A percentile compares a stretch with the other conserved stretches of the same genome.
phyloP scores from a whole-genome alignment of 2,113 vertebrate species.

The Mellivora capensis region DNA sequence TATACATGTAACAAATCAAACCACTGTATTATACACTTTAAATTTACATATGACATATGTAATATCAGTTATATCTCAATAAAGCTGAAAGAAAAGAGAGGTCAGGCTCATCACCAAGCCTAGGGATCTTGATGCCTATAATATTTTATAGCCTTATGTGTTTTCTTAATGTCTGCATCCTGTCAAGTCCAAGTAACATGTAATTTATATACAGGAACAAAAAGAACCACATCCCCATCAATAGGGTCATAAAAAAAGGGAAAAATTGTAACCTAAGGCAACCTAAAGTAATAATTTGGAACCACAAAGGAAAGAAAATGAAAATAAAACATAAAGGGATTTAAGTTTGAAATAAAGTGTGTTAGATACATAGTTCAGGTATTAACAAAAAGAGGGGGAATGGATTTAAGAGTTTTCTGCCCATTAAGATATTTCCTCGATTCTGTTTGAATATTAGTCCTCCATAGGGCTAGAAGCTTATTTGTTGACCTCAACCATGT shows the following conservation, averaged over 20 bases:
- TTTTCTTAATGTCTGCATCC: neutral
- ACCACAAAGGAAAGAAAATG: neutral
- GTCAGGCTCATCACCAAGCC: neutral
- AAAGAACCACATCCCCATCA: neutral
- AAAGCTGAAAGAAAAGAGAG: neutral
- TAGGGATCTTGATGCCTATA: neutral
- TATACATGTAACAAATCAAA: neutral
- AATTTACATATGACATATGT: neutral
- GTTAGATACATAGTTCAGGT: neutral
- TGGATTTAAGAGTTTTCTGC: neutral
- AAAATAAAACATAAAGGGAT: constrained; percentile 6
- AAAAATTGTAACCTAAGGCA: neutral
- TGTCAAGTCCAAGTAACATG: neutral
- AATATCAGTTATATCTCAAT: neutral
- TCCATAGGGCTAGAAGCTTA: neutral
- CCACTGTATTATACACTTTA: neutral
- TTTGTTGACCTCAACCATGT: neutral
- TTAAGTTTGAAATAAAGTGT: neutral
- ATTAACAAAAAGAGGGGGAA: neutral
- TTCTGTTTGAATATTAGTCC: neutral
- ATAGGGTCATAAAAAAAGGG: neutral
- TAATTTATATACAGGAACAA: neutral
- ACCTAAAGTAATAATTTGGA: neutral
- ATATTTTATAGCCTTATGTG: neutral
- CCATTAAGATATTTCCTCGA: neutral